These are phyloP conservation scores for Agapostemon virescens DNA, from an alignment of 2,888 invertebrate genomes.

Conservation along the genomic window DNA sequence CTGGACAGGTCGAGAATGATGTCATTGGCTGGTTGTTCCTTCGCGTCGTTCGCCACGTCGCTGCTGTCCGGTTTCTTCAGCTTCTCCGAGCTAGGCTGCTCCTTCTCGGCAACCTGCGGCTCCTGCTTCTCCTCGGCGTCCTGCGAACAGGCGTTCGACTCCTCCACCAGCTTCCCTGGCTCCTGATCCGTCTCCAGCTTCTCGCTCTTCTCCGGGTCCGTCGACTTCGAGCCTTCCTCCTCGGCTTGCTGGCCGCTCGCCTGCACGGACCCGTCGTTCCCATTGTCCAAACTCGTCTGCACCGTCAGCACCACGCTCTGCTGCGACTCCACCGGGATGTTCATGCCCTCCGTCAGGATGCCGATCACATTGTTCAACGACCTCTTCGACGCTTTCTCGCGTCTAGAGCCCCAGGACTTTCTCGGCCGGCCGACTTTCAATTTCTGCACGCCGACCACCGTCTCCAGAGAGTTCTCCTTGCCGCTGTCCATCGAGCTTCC, in stretches of 20 bases:
- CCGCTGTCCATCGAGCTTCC: conserved; percentile 78
- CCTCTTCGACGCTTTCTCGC: conserved; percentile 69
- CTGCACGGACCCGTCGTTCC: conserved; percentile 58
- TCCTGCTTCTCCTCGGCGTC: neutral
- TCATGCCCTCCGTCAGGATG: conserved; percentile 78
- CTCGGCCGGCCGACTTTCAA: conserved; percentile 74
- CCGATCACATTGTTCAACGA: conserved; percentile 78
- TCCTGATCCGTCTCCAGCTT: conserved; percentile 4
- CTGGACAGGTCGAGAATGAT: conserved; percentile 78
- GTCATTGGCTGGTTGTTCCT: conserved; percentile 74
- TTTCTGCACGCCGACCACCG: conserved; percentile 71
- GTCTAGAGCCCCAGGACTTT: conserved; percentile 72
- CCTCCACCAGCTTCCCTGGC: neutral
- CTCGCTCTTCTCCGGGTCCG: conserved; percentile 27
- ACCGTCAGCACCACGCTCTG: conserved; percentile 75
- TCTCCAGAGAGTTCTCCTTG: conserved; percentile 77
- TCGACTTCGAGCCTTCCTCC: conserved; percentile 26
- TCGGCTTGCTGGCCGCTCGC: conserved; percentile 54
- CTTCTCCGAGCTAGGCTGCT: neutral
- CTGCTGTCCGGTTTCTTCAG: too few relatives aligned
- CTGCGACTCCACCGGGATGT: conserved; percentile 75
- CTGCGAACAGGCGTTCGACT: neutral
- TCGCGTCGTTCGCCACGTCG: too few relatives aligned
- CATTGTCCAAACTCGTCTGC: conserved; percentile 72
- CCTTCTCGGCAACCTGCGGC: neutral